phyloP scores from a whole-genome alignment of 2,113 vertebrate genomes.

The Neotragus pygmaeus region DNA sequence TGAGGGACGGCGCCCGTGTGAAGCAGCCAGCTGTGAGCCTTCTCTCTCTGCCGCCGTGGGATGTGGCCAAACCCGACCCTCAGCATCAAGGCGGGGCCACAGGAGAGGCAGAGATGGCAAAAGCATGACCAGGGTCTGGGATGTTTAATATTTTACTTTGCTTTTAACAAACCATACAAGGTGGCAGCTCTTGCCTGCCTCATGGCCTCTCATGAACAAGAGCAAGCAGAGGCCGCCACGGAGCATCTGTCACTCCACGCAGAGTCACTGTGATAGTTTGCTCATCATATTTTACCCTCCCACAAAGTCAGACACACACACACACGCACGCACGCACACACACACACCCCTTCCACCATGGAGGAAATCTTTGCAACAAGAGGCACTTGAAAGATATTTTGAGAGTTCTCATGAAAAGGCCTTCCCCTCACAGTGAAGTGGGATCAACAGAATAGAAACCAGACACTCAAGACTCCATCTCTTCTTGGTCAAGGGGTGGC shows the following conservation, averaged over 20 bases:
- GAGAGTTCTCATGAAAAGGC: slow-evolving; percentile 82
- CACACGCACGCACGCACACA: background rate
- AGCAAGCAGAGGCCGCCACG: slow-evolving; percentile 18
- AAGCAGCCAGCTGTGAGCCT: slow-evolving; percentile 10
- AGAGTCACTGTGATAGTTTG: slow-evolving; percentile 57
- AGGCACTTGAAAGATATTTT: slow-evolving; percentile 92
- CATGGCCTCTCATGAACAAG: slow-evolving; percentile 32
- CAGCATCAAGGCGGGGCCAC: slow-evolving; percentile 51
- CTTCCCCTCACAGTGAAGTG: slow-evolving; percentile 84
- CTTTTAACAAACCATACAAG: slow-evolving; percentile 46
- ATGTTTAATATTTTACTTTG: background rate
- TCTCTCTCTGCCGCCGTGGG: slow-evolving; percentile 1
- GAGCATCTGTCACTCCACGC: slow-evolving; percentile 63
- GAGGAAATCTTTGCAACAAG: slow-evolving; percentile 85
- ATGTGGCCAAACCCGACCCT: background rate
- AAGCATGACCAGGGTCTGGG: slow-evolving; percentile 53
- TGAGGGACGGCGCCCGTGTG: slow-evolving; percentile 20
- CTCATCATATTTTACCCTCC: slow-evolving; percentile 27
- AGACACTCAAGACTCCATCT: slow-evolving; percentile 94
- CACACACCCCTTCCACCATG: slow-evolving; percentile 78
- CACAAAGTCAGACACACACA: slow-evolving; percentile 29
- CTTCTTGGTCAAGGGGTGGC: slow-evolving; percentile 90
- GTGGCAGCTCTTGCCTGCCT: background rate
- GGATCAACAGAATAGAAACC: slow-evolving; percentile 63
- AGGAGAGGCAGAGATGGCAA: slow-evolving; percentile 72